Evolutionary conservation across 1,140 invertebrate species (phyloP), one percentile per base, ranked within the genome.

Genomic region (Pectinophora gossypiella): DNA sequence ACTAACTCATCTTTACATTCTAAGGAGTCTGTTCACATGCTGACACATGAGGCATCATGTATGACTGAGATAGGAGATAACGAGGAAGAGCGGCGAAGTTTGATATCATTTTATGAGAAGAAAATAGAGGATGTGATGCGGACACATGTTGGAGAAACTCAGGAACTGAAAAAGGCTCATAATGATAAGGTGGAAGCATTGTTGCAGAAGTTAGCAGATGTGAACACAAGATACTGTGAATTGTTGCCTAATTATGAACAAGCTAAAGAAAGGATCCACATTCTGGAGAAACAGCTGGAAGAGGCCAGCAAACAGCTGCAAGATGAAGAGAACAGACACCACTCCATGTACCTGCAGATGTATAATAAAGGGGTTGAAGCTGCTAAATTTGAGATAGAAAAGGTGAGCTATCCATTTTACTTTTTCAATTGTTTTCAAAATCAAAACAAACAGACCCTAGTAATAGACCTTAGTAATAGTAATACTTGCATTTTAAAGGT

Each of bases 361-460:
- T 95, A 95, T 83, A 91, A 92, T 62, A 94, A 95, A 81, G 94
- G 93, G 12, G 91, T 94, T 66, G 93, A 95, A 76, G 91, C 94
- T 18, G 94, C 93, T 43, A 91, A 91, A 58, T 90, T 93, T 67
- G 91, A 94, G 89, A 88, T 66, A 85, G 91, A 85, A 82, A 94
- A 82, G 74, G 84, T 87, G 68, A 56, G 20, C 19, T 19, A 54
- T 13, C 27, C 1, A 23, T 19, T 15, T 23, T 38, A 15, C 0
- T 16, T 47, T n/a, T n/a, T n/a, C n/a, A n/a, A n/a, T n/a, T n/a
- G n/a, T n/a, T n/a, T n/a, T n/a, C n/a, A n/a, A n/a, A n/a, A n/a
- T n/a, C n/a, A n/a, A n/a, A n/a, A n/a, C n/a, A n/a, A n/a, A n/a
- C n/a, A n/a, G n/a, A n/a, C n/a, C n/a, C n/a, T n/a, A n/a, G n/a